Conservation (phyloP, 2,113 vertebrate genomes). For the Uropsilus gracilis region DNA sequence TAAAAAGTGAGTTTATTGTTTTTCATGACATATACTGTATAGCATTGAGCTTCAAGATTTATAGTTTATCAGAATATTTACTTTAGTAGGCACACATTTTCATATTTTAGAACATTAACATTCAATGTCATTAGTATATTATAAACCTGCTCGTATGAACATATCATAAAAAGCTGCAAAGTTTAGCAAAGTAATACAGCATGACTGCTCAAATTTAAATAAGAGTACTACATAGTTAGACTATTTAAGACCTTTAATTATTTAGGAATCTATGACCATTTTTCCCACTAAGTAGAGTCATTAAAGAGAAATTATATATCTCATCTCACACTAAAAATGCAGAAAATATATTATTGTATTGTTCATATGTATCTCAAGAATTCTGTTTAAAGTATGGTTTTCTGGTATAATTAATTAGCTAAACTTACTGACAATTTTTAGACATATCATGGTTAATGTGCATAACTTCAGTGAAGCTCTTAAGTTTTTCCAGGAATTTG, state of each 20-base stretch:
- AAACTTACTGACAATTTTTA: not conserved
- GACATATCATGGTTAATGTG: not conserved
- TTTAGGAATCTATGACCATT: constrained; percentile 4
- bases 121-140: constrained; percentile 39
- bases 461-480: not conserved
- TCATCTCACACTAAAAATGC: constrained; percentile 29
- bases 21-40: not conserved
- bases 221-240: not conserved
- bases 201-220: constrained; percentile 27
- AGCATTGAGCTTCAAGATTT: not conserved
- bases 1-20: not conserved
- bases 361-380: not conserved
- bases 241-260: constrained; percentile 38
- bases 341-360: not conserved
- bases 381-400: constrained; percentile 28
- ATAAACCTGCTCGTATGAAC: not conserved
- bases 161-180: not conserved
- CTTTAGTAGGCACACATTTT: not conserved
- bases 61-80: constrained; percentile 4
- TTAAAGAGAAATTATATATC: constrained; percentile 1
- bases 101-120: not conserved
- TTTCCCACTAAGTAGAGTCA: not conserved
- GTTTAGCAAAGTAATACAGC: constrained; percentile 10
- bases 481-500: constrained; percentile 13
- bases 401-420: not conserved